These are phyloP conservation scores for Peromyscus attwateri DNA, from an alignment of 2,797 vertebrate genomes.

Conservation along the genomic window DNA sequence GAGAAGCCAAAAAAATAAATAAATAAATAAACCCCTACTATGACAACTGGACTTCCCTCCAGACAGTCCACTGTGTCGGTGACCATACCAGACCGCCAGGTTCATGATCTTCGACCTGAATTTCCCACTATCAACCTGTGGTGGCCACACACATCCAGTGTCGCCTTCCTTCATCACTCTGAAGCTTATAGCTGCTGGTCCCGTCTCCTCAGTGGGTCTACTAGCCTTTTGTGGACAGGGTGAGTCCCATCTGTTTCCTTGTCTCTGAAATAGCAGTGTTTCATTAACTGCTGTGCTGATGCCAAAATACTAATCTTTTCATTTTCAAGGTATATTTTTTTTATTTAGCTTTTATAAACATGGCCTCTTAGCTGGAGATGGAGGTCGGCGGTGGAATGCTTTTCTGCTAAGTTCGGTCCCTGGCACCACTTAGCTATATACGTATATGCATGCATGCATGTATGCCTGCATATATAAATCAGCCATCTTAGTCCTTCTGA, in stretches of 20 bases:
- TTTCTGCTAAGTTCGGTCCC: neutral
- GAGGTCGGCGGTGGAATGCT: too few species aligned
- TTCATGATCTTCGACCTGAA: neutral
- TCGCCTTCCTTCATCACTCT: neutral
- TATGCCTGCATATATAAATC: neutral
- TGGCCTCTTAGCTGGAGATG: neutral
- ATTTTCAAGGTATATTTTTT: neutral
- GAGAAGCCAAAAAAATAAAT: neutral
- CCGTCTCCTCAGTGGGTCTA: neutral
- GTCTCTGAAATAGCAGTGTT: constrained; percentile 1
- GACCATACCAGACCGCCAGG: neutral
- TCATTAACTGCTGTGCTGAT: neutral
- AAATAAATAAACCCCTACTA: neutral
- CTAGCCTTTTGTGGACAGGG: neutral
- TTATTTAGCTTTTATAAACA: constrained; percentile 17
- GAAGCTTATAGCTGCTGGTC: neutral
- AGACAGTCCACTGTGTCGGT: neutral
- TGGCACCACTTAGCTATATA: too few species aligned
- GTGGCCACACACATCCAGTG: neutral
- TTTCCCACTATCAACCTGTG: neutral
- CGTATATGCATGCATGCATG: neutral
- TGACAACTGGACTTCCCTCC: neutral
- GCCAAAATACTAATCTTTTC: neutral
- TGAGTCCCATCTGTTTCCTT: neutral
- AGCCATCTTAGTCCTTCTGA: neutral